Percentiles rank a stretch among this genome's conserved stretches.
Evolutionary conservation across 2,888 invertebrate species (phyloP).

Genomic region (Hedya salicella): DNA sequence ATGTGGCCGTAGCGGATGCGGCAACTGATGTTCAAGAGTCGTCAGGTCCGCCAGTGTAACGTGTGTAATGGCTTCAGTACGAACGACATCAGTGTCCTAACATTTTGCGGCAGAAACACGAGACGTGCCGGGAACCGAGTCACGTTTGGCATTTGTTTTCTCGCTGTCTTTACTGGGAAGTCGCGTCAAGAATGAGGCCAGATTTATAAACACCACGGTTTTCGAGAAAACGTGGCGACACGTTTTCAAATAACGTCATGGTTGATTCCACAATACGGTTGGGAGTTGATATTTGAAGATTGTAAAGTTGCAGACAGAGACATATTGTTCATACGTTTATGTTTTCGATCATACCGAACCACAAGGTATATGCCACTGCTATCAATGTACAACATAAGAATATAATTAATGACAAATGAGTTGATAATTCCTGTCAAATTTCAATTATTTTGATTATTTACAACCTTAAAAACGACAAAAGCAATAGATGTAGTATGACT

Average conservation of each 20-base stretch:
- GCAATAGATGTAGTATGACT: too few relatives aligned
- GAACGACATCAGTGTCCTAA: slow-evolving; percentile 11
- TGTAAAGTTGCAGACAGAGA: too few relatives aligned
- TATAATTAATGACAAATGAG: too few relatives aligned
- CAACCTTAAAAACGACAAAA: too few relatives aligned
- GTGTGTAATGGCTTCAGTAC: slow-evolving; percentile 15
- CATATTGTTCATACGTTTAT: too few relatives aligned
- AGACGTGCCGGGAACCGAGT: slow-evolving; percentile 1
- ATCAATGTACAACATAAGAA: too few relatives aligned
- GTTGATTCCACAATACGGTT: neutral
- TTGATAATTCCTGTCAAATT: too few relatives aligned
- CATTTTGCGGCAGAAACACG: slow-evolving; percentile 15
- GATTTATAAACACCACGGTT: slow-evolving; percentile 5
- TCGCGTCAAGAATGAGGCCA: neutral
- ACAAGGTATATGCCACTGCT: too few relatives aligned
- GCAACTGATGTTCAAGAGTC: slow-evolving; percentile 51
- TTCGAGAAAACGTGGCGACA: neutral
- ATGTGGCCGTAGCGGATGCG: slow-evolving; percentile 57
- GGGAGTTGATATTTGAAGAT: too few relatives aligned
- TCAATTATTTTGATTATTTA: too few relatives aligned
- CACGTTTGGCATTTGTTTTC: neutral
- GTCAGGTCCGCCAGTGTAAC: slow-evolving; percentile 42
- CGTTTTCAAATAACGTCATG: neutral
- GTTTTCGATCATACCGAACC: too few relatives aligned
- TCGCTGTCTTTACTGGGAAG: neutral